Percentiles rank a stretch among this genome's conserved stretches.
Conservation (phyloP, 1,140 invertebrate species). For the Danaus plexippus region DNA sequence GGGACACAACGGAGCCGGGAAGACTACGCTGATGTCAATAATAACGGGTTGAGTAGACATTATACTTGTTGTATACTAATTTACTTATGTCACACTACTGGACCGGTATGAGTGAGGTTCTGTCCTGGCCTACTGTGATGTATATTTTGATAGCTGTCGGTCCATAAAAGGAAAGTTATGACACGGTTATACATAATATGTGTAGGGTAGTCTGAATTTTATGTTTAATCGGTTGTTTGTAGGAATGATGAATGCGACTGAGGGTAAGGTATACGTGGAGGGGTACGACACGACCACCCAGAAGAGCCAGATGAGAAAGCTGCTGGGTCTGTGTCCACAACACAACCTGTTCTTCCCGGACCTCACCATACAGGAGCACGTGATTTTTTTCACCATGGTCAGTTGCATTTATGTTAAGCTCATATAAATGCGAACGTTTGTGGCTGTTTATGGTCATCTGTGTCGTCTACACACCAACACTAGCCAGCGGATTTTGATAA, state of each 20-base stretch:
- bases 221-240: constrained; percentile 8
- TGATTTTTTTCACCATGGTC: constrained; percentile 80
- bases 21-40: constrained; percentile 87
- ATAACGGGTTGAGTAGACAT: constrained; percentile 74
- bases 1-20: constrained; percentile 83
- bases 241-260: constrained; percentile 43
- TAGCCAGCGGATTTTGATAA: no score
- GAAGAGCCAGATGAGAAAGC: constrained; percentile 25
- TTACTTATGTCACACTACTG: no score
- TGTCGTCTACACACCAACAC: no score
- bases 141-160: no score
- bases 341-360: constrained; percentile 85
- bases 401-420: constrained; percentile 11
- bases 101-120: no score
- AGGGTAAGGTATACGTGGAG: constrained; percentile 45
- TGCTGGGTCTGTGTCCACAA: constrained; percentile 74
- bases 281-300: constrained; percentile 36
- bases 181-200: no score
- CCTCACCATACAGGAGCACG: constrained; percentile 83
- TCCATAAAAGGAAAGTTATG: no score
- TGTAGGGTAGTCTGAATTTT: no score
- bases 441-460: no score
- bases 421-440: no score
- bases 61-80: no score
- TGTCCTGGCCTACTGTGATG: no score